Evolutionary conservation across 2,113 vertebrate species (phyloP).

Genomic region (Melanocharis versteri): DNA sequence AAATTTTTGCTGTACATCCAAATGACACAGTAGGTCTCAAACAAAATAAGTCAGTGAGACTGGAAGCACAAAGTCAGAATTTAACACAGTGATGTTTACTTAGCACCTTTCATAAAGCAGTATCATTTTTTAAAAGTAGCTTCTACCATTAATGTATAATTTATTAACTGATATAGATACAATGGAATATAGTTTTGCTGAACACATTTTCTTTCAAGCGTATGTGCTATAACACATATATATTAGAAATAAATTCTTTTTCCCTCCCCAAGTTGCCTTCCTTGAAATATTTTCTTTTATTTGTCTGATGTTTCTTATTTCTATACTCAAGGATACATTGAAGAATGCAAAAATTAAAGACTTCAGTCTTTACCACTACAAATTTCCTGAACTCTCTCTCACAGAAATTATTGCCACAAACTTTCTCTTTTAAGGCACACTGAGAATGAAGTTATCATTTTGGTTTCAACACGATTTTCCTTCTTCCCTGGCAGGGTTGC

Average conservation of each 20-base stretch:
- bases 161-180: not conserved
- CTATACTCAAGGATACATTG: not conserved
- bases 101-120: not conserved
- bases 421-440: not conserved
- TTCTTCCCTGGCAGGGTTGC: not conserved
- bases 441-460: not conserved
- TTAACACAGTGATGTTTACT: not conserved
- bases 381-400: not conserved
- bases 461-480: not conserved
- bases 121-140: not conserved
- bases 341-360: conserved; percentile 16
- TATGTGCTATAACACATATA: not conserved
- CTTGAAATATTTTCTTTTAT: not conserved
- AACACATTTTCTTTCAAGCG: not conserved
- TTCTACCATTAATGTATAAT: not conserved
- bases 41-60: not conserved
- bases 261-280: not conserved
- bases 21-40: not conserved
- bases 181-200: not conserved
- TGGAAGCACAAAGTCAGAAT: not conserved
- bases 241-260: not conserved
- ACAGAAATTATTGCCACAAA: not conserved
- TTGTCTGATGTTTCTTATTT: not conserved
- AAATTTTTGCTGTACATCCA: not conserved
- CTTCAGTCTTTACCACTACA: not conserved